phyloP scores from a whole-genome alignment of 1,140 invertebrate genomes.

The Himalopsyche phryganea region DNA sequence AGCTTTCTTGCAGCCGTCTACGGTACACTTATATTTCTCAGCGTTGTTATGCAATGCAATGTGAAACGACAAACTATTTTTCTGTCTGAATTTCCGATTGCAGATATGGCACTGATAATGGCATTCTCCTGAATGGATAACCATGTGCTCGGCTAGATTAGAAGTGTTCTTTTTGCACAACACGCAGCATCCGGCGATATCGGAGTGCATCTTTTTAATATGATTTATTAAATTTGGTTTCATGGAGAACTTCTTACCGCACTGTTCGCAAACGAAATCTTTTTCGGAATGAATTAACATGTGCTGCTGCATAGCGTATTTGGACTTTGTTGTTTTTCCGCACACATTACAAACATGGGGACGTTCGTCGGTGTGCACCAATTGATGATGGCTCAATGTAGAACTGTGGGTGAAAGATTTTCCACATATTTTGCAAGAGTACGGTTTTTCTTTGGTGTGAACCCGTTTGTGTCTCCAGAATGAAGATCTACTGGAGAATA shows the following conservation, averaged over 20 bases:
- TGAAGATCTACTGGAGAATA: conserved; percentile 5
- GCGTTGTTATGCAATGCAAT: conserved; percentile 45
- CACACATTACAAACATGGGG: conserved; percentile 60
- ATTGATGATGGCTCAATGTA: conserved; percentile 31
- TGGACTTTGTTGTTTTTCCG: conserved; percentile 54
- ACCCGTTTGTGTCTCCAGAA: conserved; percentile 9
- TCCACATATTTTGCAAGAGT: conserved; percentile 17
- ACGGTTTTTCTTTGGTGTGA: conserved; percentile 38
- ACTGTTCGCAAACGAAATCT: conserved; percentile 48
- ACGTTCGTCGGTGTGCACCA: conserved; percentile 50
- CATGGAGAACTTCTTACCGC: conserved; percentile 57
- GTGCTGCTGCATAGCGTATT: conserved; percentile 40
- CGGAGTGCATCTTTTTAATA: conserved; percentile 44
- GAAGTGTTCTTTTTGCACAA: conserved; percentile 45
- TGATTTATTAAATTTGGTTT: conserved; percentile 52
- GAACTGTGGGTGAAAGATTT: conserved; percentile 5
- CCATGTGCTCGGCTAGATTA: conserved; percentile 54
- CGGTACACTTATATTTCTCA: conserved; percentile 44
- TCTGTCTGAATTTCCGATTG: conserved; percentile 44
- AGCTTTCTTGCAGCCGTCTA: conserved; percentile 43
- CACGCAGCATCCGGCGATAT: conserved; percentile 44
- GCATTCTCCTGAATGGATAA: conserved; percentile 65
- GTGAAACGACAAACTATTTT: conserved; percentile 42
- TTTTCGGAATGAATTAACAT: conserved; percentile 8
- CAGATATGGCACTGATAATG: conserved; percentile 58